Evolutionary conservation across 1,140 invertebrate genomes (phyloP), one percentile per base, ranked within the genome.

Genomic region (Zaprionus camerounensis): DNA sequence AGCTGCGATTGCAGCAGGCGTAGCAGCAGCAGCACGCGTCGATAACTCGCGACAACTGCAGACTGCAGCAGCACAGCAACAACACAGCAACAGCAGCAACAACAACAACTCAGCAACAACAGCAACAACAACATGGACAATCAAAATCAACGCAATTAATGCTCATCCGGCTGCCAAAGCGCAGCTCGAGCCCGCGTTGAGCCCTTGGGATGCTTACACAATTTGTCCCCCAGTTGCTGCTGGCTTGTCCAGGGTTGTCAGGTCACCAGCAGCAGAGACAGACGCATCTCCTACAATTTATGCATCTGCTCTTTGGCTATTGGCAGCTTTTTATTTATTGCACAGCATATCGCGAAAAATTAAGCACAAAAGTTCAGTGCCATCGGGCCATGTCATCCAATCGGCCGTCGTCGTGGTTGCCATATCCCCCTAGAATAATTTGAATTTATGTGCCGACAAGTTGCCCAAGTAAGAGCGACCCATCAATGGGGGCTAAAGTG

Each of bases 321-420:
- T 34, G 22, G 22, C 31, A 28, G 56, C n/a, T 34, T 36, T 20
- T 20, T 36, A 28, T 41, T 4, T 67, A 55, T 64, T 31, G 31
- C 31, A 28, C 15, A 17, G 59, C 72, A 80, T 87, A 87, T 87
- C 81, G 78, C 76, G 79, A 81, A 65, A 88, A 90, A 87, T 90
- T 88, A 81, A 88, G 85, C 85, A 88, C 81, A 88, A 90, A 90
- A 90, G 78, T 88, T 88, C 84, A 88, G 83, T 88, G 83, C 83
- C 83, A 87, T 78, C 74, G 77, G 77, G 83, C 69, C 72, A 86
- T 71, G 82, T 70, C 71, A 71, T 76, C 64, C 71, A 74, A 74
- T 74, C 44, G 55, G 28, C n/a, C 20, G 41, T 17, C 41, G 41
- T 17, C n/a, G 41, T 46, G 2, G 41, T 46, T n/a, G 38, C 38